Percentiles rank a stretch among this genome's conserved stretches.
Evolutionary conservation across 2,888 invertebrate genomes (phyloP).

Genomic region (Nipponacmea schrenckii): DNA sequence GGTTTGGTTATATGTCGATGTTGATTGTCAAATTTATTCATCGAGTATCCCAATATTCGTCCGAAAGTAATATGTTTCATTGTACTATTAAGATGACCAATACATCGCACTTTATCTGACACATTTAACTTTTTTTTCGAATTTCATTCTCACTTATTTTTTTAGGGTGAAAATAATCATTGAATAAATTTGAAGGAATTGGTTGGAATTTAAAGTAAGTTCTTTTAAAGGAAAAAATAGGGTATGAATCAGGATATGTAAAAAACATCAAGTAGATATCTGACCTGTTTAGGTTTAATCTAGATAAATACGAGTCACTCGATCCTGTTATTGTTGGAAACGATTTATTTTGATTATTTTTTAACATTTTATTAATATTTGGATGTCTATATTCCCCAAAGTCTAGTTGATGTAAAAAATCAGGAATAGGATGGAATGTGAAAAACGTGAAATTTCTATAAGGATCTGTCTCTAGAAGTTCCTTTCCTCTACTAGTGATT

Average conservation of each 20-base stretch:
- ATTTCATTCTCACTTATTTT: neutral
- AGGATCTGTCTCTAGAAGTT: neutral
- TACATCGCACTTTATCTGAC: neutral
- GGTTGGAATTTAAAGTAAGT: neutral
- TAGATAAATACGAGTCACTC: too few relatives aligned
- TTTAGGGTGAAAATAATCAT: neutral
- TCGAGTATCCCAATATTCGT: too few relatives aligned
- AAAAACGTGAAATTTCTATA: neutral
- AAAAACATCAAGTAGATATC: too few relatives aligned
- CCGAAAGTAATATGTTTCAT: neutral
- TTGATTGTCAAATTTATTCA: too few relatives aligned
- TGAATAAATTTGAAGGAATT: neutral
- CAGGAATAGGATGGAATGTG: too few relatives aligned
- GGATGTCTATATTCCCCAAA: neutral
- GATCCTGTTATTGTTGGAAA: neutral
- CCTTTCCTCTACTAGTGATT: neutral
- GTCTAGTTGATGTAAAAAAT: neutral
- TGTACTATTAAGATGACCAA: too few relatives aligned
- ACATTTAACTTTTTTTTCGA: neutral
- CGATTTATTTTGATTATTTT: neutral
- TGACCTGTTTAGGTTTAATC: too few relatives aligned
- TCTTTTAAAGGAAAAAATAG: neutral
- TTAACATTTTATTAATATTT: neutral
- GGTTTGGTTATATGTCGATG: too few relatives aligned
- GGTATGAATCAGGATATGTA: neutral